phyloP scores from a whole-genome alignment of 2,888 invertebrate genomes.

The Aphrophora alni region DNA sequence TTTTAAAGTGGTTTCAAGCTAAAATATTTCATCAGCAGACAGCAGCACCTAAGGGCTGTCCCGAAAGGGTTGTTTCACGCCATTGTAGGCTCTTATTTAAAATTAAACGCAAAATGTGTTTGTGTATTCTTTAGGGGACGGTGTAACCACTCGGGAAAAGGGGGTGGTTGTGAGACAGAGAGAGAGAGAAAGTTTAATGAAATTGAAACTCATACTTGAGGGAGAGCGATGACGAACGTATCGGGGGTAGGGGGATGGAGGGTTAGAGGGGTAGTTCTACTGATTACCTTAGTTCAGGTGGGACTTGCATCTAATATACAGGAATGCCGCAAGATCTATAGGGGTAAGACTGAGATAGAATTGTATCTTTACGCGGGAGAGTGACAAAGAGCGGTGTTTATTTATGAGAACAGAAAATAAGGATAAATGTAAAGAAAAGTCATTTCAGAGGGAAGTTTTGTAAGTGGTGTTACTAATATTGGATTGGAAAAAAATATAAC shows the following conservation, averaged over 20 bases:
- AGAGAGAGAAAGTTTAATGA: slow-evolving; percentile 7
- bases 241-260: slow-evolving; percentile 16
- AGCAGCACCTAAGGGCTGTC: not conserved
- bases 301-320: slow-evolving; percentile 24
- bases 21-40: slow-evolving; percentile 21
- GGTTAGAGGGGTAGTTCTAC: not conserved
- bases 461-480: too few relatives aligned
- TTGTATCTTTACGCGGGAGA: not conserved
- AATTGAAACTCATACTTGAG: not conserved
- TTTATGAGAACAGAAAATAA: too few relatives aligned
- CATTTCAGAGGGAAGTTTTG: too few relatives aligned
- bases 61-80: slow-evolving; percentile 34
- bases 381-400: too few relatives aligned
- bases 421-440: too few relatives aligned
- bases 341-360: not conserved
- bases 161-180: not conserved
- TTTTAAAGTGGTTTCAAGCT: slow-evolving; percentile 31
- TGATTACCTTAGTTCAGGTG: slow-evolving; percentile 14
- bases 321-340: not conserved
- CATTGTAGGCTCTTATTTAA: slow-evolving; percentile 27
- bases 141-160: not conserved
- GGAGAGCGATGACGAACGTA: not conserved
- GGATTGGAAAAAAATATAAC: too few relatives aligned
- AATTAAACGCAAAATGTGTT: slow-evolving; percentile 25
- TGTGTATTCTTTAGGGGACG: not conserved